Evolutionary conservation across 2,113 vertebrate species (phyloP).

Genomic region (Actenoides lindsayi): DNA sequence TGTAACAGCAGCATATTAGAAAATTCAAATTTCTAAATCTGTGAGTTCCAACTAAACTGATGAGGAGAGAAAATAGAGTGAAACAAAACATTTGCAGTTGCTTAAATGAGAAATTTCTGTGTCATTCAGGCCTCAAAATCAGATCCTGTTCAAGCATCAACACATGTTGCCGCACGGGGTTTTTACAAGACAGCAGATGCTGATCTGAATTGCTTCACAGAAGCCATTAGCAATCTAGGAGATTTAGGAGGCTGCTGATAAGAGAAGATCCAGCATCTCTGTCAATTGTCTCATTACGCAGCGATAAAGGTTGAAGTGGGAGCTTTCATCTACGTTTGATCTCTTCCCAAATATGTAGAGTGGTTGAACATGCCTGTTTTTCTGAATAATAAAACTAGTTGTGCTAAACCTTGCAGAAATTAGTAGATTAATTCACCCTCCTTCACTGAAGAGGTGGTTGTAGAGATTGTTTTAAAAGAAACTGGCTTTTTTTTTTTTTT

Average conservation of each 20-base stretch:
- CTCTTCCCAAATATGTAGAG: conserved; percentile 1
- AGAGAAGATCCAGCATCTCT: not conserved
- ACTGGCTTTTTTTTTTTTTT: not conserved
- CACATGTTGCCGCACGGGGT: not conserved
- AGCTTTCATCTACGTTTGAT: conserved; percentile 31
- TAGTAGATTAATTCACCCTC: not conserved
- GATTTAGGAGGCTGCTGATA: conserved; percentile 30
- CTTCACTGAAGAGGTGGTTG: not conserved
- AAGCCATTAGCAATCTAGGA: conserved; percentile 5
- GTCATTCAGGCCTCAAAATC: not conserved
- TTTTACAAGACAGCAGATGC: conserved; percentile 17
- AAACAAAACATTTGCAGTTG: not conserved
- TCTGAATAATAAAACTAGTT: not conserved
- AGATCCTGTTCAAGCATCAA: not conserved
- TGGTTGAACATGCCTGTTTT: not conserved
- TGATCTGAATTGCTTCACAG: conserved; percentile 41
- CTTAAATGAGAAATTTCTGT: not conserved
- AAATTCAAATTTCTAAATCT: not conserved
- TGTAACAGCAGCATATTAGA: not conserved
- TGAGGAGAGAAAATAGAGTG: not conserved
- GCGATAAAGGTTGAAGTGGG: not conserved
- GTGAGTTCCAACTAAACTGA: not conserved
- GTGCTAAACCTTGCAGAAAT: not conserved
- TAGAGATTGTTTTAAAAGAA: not conserved
- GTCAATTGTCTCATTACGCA: not conserved